phyloP scores from a whole-genome alignment of 2,888 invertebrate genomes.

The Chrysolina haemoptera region DNA sequence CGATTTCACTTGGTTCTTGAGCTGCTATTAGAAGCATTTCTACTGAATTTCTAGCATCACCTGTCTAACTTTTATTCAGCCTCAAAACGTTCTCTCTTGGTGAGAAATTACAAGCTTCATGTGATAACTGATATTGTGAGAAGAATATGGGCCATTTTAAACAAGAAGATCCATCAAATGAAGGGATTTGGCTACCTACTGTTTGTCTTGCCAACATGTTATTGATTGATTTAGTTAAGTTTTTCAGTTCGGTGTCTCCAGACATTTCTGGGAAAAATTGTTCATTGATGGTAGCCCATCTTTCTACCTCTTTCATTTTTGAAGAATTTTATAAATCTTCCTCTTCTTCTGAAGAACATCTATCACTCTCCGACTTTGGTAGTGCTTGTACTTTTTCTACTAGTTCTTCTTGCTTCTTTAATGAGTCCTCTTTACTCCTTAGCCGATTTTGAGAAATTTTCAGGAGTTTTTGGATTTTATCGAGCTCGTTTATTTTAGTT shows the following conservation, averaged over 20 bases:
- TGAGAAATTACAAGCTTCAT: not conserved
- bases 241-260: not conserved
- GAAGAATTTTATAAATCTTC: not conserved
- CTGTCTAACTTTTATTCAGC: not conserved
- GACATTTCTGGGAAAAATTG: not conserved
- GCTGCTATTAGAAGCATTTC: constrained; percentile 17
- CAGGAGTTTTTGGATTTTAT: not conserved
- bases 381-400: not conserved
- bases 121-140: not conserved
- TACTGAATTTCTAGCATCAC: not conserved
- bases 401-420: not conserved
- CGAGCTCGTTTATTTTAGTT: not conserved
- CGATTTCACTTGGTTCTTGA: not conserved
- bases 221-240: not conserved
- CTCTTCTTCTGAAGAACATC: not conserved
- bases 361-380: not conserved
- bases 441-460: not conserved
- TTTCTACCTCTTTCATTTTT: not conserved
- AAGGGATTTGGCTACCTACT: not conserved
- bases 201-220: constrained; percentile 1
- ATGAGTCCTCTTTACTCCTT: not conserved
- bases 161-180: not conserved
- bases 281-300: not conserved
- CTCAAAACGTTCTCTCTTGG: too few relatives aligned
- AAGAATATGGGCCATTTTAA: constrained; percentile 8